phyloP scores from a whole-genome alignment of 2,888 invertebrate species.

The Zele albiditarsus region DNA sequence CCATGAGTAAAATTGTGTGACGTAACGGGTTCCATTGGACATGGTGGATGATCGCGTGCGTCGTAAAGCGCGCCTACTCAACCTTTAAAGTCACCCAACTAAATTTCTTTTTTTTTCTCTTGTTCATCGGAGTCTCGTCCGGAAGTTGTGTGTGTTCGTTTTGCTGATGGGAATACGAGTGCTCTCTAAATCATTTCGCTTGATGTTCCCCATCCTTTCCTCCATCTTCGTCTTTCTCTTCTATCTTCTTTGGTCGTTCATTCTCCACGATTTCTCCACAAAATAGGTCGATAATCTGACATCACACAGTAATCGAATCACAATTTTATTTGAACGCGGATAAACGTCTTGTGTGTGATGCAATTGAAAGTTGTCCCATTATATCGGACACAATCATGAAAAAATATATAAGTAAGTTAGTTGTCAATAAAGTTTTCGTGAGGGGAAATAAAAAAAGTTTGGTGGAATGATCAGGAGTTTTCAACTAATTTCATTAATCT shows the following conservation, averaged over 20 bases:
- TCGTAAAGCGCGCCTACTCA: constrained; percentile 7
- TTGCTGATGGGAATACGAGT: constrained; percentile 21
- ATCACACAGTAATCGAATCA: neutral
- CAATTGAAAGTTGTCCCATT: neutral
- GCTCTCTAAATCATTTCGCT: constrained; percentile 23
- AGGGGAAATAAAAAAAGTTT: neutral
- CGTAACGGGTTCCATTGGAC: neutral
- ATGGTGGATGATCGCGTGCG: constrained; percentile 3
- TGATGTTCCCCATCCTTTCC: neutral
- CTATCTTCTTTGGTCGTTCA: neutral
- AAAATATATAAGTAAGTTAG: neutral
- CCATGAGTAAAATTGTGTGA: constrained; percentile 6
- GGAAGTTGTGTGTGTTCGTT: constrained; percentile 20
- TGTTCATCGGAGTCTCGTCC: neutral
- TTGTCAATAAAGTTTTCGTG: neutral
- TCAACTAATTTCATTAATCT: constrained; percentile 40
- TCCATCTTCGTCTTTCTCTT: neutral
- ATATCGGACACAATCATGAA: neutral
- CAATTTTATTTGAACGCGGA: neutral
- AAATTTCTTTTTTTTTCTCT: neutral
- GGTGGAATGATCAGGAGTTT: neutral
- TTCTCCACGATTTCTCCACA: neutral
- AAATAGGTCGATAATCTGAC: neutral
- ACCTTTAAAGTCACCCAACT: constrained; percentile 4
- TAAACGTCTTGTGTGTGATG: neutral